Evolutionary conservation across 2,113 vertebrate genomes (phyloP).

Genomic region (Himantopus leucocephalus): DNA sequence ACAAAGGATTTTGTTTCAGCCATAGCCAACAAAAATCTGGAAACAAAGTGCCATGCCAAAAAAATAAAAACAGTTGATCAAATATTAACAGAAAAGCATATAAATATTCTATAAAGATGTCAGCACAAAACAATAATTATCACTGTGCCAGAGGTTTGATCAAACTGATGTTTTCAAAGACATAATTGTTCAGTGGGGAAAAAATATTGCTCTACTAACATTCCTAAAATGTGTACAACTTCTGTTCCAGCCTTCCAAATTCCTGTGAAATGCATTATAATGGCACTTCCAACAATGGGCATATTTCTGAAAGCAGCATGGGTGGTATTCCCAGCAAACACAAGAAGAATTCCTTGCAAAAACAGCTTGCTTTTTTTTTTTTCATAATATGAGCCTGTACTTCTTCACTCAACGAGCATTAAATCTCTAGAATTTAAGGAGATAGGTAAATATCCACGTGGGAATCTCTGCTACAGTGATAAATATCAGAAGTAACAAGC

Average conservation of each 20-base stretch:
- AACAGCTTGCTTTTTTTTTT: neutral
- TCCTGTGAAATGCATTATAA: conserved; percentile 19
- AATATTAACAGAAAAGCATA: conserved; percentile 39
- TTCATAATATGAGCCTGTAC: neutral
- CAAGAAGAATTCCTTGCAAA: neutral
- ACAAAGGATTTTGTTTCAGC: conserved; percentile 20
- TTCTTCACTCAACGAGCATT: neutral
- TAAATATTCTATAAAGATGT: conserved; percentile 53
- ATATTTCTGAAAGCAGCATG: conserved; percentile 2
- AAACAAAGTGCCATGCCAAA: neutral
- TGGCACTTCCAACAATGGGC: neutral
- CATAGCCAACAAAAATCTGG: neutral
- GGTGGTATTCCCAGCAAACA: neutral
- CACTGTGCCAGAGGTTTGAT: neutral
- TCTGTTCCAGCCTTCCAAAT: conserved; percentile 21
- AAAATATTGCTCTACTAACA: neutral
- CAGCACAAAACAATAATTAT: conserved; percentile 40
- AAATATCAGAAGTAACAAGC: neutral
- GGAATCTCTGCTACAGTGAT: neutral
- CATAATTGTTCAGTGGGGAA: neutral
- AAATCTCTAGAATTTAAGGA: neutral
- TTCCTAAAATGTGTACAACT: neutral
- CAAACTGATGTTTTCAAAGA: conserved; percentile 12
- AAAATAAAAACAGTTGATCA: neutral
- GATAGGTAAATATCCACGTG: neutral